Percentiles rank a stretch among this genome's conserved stretches.
phyloP scores from a whole-genome alignment of 2,888 invertebrate species.

The Iselma pallidipennis region DNA sequence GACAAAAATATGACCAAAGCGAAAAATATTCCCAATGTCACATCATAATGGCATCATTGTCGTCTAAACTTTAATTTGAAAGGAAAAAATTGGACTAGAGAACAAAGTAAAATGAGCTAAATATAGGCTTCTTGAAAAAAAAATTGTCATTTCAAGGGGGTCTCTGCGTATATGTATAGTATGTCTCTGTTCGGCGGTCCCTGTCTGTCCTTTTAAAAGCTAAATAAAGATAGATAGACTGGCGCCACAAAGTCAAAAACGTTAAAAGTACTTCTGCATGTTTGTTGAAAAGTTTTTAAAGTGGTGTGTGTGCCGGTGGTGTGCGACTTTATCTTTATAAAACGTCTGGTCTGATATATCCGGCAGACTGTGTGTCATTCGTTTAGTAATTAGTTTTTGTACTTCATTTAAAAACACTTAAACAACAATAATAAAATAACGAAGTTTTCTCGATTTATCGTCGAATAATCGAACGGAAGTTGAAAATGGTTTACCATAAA shows the following conservation, averaged over 20 bases:
- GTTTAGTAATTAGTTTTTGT: neutral
- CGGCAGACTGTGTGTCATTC: neutral
- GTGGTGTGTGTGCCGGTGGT: constrained; percentile 30
- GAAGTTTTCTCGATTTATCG: too few species aligned
- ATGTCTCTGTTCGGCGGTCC: neutral
- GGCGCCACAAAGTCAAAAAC: constrained; percentile 42
- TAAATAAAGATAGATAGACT: constrained; percentile 23
- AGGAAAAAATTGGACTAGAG: too few species aligned
- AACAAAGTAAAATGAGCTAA: too few species aligned
- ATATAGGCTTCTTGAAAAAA: neutral
- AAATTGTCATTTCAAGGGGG: neutral
- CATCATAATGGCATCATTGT: neutral
- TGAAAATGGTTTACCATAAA: neutral
- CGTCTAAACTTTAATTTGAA: neutral
- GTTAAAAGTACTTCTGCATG: constrained; percentile 46
- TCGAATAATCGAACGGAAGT: neutral
- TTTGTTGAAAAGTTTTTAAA: constrained; percentile 33
- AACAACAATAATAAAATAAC: neutral
- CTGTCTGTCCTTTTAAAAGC: neutral
- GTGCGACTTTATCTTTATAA: constrained; percentile 46
- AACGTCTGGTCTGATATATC: neutral
- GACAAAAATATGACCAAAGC: neutral
- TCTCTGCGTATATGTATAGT: too few species aligned
- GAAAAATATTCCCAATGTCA: neutral
- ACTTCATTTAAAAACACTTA: neutral